A percentile compares a stretch with the other conserved stretches of the same genome.
Conservation (phyloP, 2,888 invertebrate species). For the Heliconius ismenius region DNA sequence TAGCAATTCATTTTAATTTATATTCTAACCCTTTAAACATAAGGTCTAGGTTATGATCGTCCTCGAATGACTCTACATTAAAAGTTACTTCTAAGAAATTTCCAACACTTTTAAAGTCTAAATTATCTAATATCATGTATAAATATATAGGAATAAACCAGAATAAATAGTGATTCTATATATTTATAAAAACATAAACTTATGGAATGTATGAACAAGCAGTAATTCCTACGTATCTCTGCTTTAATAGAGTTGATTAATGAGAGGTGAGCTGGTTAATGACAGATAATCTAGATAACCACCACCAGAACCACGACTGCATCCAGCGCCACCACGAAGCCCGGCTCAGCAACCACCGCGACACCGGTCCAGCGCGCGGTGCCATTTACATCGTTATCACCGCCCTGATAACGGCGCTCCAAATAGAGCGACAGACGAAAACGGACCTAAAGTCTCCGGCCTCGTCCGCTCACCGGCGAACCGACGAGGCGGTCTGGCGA, state of each 20-base stretch:
- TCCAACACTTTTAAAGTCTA: conserved; percentile 16
- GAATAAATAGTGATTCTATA: background rate
- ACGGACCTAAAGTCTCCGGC: conserved; percentile 43
- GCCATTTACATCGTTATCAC: conserved; percentile 71
- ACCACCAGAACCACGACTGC: conserved; percentile 43
- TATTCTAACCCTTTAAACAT: background rate
- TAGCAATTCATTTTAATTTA: background rate
- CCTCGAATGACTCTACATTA: background rate
- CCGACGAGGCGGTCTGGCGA: conserved; percentile 37
- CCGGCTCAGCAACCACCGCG: conserved; percentile 54
- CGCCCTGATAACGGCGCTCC: conserved; percentile 64
- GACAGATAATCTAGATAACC: conserved; percentile 19
- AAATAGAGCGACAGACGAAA: conserved; percentile 58
- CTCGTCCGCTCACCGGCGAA: conserved; percentile 44
- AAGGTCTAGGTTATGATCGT: background rate
- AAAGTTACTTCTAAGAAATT: conserved; percentile 16
- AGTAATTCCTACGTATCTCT: conserved; percentile 2
- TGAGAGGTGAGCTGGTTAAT: conserved; percentile 25
- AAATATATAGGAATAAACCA: conserved; percentile 5
- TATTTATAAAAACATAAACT: conserved; percentile 5
- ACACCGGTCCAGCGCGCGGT: conserved; percentile 58
- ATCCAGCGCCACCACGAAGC: conserved; percentile 60
- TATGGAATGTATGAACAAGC: background rate
- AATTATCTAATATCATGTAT: conserved; percentile 17
- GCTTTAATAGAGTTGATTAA: conserved; percentile 21